Base-by-base conservation (phyloP, 2,888 invertebrate genomes). In the Timema podura region DNA sequence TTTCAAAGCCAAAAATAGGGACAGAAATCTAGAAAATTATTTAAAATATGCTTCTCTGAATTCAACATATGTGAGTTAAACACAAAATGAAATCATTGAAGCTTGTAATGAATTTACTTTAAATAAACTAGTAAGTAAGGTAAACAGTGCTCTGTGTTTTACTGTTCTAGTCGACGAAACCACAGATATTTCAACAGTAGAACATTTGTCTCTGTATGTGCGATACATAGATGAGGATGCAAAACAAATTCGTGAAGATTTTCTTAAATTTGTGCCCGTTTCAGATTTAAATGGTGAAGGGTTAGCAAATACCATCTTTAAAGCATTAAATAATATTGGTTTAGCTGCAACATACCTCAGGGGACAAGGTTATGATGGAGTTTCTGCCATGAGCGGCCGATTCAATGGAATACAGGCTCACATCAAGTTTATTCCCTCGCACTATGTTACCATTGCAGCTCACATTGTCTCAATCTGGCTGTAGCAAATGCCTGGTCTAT, bases 91-190 rank as follows among this genome's bases (percentile, higher is more conserved):
- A 67, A 68, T 78, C 9, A 77, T 79, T 66, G 67, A 73, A 44
- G 68, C 54, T 67, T 76, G 76, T 57, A 75, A 73, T 16, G 68
- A 73, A 47, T 65, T 76, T 49, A 71, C 77, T 59, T 68, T 68
- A 15, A 69, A 72, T 51, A 67, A 75, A 65, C 75, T 78, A 66
- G 73, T 75, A 30, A 68, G 68, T n/a, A 73, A 74, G 68, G 73
- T 78, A n/a, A 78, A 77, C 70, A 70, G 73, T 68, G 70, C 76
- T 65, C 69, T 67, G 74, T 72, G 71, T 79, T 77, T 78, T 65
- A 78, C 77, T 67, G n/a, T n/a, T n/a, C n/a, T n/a, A n/a, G n/a
- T n/a, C n/a, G 77, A 77, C 72, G 77, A 76, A 74, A 77, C 77
- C 67, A 75, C 76, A 48, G 78, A 78, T 75, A 74, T 77, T 44